Evolutionary conservation across 2,888 invertebrate species (phyloP).

Genomic region (Clistopyga incitator): DNA sequence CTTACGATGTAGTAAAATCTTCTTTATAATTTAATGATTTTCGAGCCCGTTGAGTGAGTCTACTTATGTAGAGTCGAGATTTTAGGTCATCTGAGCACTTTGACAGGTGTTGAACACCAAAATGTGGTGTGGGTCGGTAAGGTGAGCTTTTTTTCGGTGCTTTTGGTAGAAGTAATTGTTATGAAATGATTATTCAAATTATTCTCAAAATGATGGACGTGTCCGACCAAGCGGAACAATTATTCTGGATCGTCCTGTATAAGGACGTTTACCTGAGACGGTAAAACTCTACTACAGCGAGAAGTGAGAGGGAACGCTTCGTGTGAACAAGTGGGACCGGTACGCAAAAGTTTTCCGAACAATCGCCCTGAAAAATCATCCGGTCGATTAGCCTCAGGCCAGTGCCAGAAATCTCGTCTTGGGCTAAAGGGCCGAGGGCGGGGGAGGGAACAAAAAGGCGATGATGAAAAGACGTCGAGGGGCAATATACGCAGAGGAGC

Average conservation of each 20-base stretch:
- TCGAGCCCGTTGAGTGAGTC: no score
- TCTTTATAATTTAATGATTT: no score
- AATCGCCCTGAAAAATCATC: conserved; percentile 79
- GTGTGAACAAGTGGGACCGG: conserved; percentile 29
- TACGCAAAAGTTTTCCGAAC: conserved; percentile 73
- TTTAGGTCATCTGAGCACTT: no score
- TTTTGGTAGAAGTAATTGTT: no score
- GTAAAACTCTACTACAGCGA: conserved; percentile 2
- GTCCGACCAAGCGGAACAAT: not conserved
- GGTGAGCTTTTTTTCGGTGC: no score
- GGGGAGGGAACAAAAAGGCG: conserved; percentile 2
- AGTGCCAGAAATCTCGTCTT: conserved; percentile 38
- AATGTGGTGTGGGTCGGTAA: no score
- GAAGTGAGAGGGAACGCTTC: conserved; percentile 1
- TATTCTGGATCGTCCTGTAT: not conserved
- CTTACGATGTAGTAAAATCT: no score
- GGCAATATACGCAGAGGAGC: conserved; percentile 59
- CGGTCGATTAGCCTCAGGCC: conserved; percentile 76
- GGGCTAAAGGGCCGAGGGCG: conserved; percentile 38
- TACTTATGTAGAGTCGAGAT: no score
- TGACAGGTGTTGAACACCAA: no score
- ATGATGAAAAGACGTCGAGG: conserved; percentile 46
- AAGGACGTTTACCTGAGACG: conserved; percentile 10
- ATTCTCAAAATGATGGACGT: not conserved
- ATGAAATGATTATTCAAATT: no score